Base-by-base conservation (phyloP, 2,797 vertebrate genomes). In the Phyllotis vaccarum region DNA sequence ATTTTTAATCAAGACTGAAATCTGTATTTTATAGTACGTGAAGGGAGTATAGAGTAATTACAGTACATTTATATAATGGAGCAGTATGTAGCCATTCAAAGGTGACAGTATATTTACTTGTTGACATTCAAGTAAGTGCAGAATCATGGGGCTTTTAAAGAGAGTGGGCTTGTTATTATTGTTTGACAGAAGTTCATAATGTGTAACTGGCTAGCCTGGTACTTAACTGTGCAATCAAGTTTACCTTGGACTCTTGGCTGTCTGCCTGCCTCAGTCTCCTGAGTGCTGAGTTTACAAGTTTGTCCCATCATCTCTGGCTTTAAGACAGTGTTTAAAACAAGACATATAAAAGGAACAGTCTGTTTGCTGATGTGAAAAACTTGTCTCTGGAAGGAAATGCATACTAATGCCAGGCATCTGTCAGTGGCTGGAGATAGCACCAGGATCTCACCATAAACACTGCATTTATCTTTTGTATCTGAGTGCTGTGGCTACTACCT, bases 21-120 rank as follows among this genome's bases (percentile, higher is more conserved):
- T 75, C 13, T 86, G 3, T 90, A 90, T 14, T 11, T 89, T 86
- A 79, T 54, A 86, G 56, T 46, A 40, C 19, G 76, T 21, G 79
- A 94, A 93, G 54, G 52, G 60, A 95, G 60, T 79, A 29, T 81
- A 86, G 87, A 88, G 31, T 97, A 75, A 83, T 90, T 74, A 22
- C 40, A 43, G 1, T 31, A 24, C 64, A 29, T 72, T 14, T 85
- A 46, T 11, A 43, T 89, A 79, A 60, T 75, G 31, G 75, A 49
- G 49, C 82, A 87, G 22, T 31, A 66, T 43, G 2, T 52, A 85
- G 52, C 19, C 12, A 21, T 60, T 93, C 74, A 96, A 90, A 70
- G 54, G 70, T 92, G 16, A 86, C 52, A 83, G 54, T 56, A 4
- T 80, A 21, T 81, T 92, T 58, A 56, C 34, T 66, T 85, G 86